Evolutionary conservation across 2,888 invertebrate species (phyloP).

Genomic region (Clusia tigrina): DNA sequence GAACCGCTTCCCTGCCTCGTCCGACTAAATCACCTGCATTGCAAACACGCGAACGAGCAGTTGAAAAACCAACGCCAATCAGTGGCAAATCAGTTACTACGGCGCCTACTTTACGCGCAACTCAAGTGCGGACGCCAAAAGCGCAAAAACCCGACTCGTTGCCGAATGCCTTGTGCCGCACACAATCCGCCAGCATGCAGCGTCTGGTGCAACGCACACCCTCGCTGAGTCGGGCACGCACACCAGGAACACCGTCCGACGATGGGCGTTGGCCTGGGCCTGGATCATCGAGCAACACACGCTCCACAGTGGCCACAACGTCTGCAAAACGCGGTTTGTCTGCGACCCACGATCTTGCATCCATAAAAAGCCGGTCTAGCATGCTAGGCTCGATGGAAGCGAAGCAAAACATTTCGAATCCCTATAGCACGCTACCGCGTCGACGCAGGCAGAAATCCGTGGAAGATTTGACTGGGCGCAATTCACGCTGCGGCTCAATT

Average conservation of each 20-base stretch:
- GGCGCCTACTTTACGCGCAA: conserved; percentile 53
- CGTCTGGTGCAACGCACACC: conserved; percentile 61
- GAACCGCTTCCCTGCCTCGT: conserved; percentile 62
- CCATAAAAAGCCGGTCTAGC: conserved; percentile 53
- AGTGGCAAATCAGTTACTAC: conserved; percentile 46
- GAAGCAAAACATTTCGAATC: background rate
- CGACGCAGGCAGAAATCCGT: conserved; percentile 46
- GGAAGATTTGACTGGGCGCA: conserved; percentile 65
- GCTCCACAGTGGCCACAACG: conserved; percentile 21
- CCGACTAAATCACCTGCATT: conserved; percentile 54
- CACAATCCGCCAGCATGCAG: conserved; percentile 55
- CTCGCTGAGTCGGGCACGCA: conserved; percentile 69
- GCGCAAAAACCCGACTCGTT: conserved; percentile 64
- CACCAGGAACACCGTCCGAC: conserved; percentile 72
- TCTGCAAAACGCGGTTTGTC: conserved; percentile 54
- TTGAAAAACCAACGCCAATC: conserved; percentile 66
- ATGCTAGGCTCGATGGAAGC: conserved; percentile 35
- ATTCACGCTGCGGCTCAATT: conserved; percentile 65
- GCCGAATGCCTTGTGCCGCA: conserved; percentile 65
- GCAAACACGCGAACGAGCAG: conserved; percentile 69
- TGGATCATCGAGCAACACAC: conserved; percentile 46
- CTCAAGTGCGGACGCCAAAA: conserved; percentile 46
- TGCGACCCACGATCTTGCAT: conserved; percentile 56
- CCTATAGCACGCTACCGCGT: conserved; percentile 3
- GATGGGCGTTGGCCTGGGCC: conserved; percentile 75